Evolutionary conservation across 2,797 vertebrate genomes (phyloP).

Genomic region (Trematomus bernacchii): DNA sequence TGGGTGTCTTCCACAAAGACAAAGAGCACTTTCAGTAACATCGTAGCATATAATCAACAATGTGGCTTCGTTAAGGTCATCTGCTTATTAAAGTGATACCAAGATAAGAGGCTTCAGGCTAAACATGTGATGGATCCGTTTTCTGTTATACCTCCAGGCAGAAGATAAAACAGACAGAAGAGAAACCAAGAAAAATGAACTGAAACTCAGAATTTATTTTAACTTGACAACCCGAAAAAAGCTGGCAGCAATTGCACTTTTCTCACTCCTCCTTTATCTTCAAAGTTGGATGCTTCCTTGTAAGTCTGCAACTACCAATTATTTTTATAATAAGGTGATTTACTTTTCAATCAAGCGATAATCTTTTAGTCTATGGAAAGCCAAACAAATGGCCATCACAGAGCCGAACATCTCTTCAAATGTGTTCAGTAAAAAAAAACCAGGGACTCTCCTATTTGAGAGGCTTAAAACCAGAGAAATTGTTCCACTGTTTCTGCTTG

Average conservation of each 20-base stretch:
- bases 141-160: not conserved
- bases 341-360: too few relatives aligned
- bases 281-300: not conserved
- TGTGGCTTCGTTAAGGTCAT: not conserved
- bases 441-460: too few relatives aligned
- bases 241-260: not conserved
- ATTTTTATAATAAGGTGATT: too few relatives aligned
- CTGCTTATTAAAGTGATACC: too few relatives aligned
- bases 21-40: not conserved
- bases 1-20: not conserved
- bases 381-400: too few relatives aligned
- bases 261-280: not conserved
- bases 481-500: too few relatives aligned
- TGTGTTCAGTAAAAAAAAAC: too few relatives aligned
- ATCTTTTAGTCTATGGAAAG: too few relatives aligned
- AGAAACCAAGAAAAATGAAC: not conserved
- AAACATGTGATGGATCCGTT: not conserved
- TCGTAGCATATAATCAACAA: not conserved
- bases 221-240: not conserved
- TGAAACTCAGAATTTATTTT: slow-evolving; percentile 1
- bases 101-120: not conserved
- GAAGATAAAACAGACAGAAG: not conserved
- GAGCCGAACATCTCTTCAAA: too few relatives aligned
- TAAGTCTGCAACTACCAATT: too few relatives aligned
- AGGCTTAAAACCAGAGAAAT: too few relatives aligned